Evolutionary conservation across 53 echinoderm and acorn worm species (phyloP), one percentile per base, ranked within the genome.

Genomic region (Stichopus horrens): DNA sequence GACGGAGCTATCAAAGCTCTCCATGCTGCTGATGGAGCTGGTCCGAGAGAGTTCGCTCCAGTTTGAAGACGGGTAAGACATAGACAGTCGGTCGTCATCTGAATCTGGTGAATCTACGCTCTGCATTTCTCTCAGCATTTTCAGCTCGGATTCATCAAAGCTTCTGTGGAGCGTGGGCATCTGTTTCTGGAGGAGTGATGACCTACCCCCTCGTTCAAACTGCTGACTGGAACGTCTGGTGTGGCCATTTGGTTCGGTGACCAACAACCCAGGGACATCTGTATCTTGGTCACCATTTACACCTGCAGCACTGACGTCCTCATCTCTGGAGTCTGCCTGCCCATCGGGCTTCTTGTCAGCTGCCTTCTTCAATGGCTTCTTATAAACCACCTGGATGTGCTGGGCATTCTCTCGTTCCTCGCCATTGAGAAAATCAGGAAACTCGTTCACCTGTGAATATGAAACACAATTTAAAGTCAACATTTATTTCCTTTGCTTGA

Each of bases 401-500:
- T 95, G 94, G 5, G 95, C 85, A 76, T 95, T 97, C 63, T 93
- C 98, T 55, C 98, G 88, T 58, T 93, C 94, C 52, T 97, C 98
- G 18, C 98, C 98, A 78, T 91, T 92, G 13, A 97, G 90, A 65
- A 97, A 97, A 13, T 97, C 98, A n/a, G 98, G 98, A 89, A 94
- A 95, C 71, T 97, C 94, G 89, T 97, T 97, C 14, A 97, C 94
- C 98, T 97, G 88, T 9, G 68, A 88, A n/a, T 5, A 88, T 37
- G 37, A 37, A 37, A 37, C 37, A 37, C 2, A 37, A 37, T 37
- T 37, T 37, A 37, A 37, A 37, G 37, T 37, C 37, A 37, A 37
- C 37, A 37, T 37, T 37, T 37, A 37, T 37, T 37, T 37, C 37
- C 37, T 37, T 37, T 1, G 37, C 37, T 37, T 37, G 0, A 37